Evolutionary conservation across 2,797 vertebrate genomes (phyloP).

Genomic region (Lithobates pipiens): DNA sequence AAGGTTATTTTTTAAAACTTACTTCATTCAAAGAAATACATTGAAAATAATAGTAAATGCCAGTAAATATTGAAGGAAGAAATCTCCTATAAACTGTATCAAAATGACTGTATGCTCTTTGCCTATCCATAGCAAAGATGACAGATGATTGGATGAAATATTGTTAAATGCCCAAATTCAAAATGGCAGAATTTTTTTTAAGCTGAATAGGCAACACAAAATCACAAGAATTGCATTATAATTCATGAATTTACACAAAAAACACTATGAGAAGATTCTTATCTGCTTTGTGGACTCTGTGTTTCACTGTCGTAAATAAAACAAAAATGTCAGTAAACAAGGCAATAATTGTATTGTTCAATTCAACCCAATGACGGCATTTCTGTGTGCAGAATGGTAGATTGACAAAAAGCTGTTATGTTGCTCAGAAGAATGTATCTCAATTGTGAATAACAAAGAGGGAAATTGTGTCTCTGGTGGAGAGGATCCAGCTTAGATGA

Average conservation of each 20-base stretch:
- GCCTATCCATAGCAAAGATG: constrained; percentile 63
- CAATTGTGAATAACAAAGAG: constrained; percentile 66
- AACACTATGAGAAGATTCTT: constrained; percentile 62
- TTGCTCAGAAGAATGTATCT: constrained; percentile 68
- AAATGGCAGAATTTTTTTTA: constrained; percentile 65
- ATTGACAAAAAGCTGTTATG: constrained; percentile 67
- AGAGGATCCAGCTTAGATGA: constrained; percentile 69
- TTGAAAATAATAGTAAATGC: constrained; percentile 36
- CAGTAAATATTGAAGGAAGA: constrained; percentile 67
- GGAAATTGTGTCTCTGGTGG: constrained; percentile 64
- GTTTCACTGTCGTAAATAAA: constrained; percentile 71
- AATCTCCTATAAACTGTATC: constrained; percentile 65
- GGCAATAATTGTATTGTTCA: constrained; percentile 69
- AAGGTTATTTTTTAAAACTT: constrained; percentile 73
- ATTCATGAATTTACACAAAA: constrained; percentile 65
- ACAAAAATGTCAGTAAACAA: constrained; percentile 64
- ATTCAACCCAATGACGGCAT: constrained; percentile 68
- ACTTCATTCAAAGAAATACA: constrained; percentile 69
- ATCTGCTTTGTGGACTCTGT: constrained; percentile 69
- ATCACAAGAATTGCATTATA: constrained; percentile 67
- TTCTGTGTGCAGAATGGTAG: constrained; percentile 63
- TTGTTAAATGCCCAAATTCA: constrained; percentile 66
- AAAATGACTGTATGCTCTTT: constrained; percentile 67
- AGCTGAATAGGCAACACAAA: constrained; percentile 64
- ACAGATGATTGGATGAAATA: constrained; percentile 63